Percentiles rank a stretch among this genome's conserved stretches.
Evolutionary conservation across 2,113 vertebrate species (phyloP).

Genomic region (Myxocyprinus asiaticus): DNA sequence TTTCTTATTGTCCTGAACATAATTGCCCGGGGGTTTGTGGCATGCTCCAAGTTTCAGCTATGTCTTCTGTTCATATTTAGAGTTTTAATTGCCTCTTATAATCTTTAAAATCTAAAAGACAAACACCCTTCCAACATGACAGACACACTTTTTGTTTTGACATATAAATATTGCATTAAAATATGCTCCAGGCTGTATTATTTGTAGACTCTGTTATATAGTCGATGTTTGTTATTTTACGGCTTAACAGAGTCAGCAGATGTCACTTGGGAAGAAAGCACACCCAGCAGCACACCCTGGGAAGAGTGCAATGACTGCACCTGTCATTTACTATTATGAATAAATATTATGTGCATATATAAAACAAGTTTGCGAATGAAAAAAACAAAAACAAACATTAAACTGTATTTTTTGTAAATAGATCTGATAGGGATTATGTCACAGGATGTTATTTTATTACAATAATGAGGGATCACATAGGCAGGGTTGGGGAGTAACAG

Average conservation of each 20-base stretch:
- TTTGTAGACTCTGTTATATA: conserved; percentile 42
- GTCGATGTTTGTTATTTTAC: conserved; percentile 36
- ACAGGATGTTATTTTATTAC: no score
- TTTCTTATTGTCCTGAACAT: conserved; percentile 19
- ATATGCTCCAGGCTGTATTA: conserved; percentile 21
- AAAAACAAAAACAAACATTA: no score
- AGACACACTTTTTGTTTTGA: conserved; percentile 19
- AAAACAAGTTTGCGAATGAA: neutral
- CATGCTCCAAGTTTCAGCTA: conserved; percentile 12
- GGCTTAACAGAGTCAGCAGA: conserved; percentile 36
- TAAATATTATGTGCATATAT: neutral
- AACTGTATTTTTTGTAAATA: no score
- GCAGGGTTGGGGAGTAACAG: no score
- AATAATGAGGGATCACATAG: no score
- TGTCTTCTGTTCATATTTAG: neutral
- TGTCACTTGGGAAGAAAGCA: conserved; percentile 41
- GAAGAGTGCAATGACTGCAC: conserved; percentile 26
- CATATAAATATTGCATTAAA: neutral
- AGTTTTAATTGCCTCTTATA: conserved; percentile 17
- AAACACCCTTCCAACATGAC: conserved; percentile 18
- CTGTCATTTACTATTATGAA: conserved; percentile 29
- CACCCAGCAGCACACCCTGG: conserved; percentile 33
- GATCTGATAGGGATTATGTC: no score
- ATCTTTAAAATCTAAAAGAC: conserved; percentile 15
- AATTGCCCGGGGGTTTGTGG: conserved; percentile 2